Evolutionary conservation across 2,888 invertebrate genomes (phyloP), one percentile per base, ranked within the genome.

Genomic region (Eupithecia dodoneata): DNA sequence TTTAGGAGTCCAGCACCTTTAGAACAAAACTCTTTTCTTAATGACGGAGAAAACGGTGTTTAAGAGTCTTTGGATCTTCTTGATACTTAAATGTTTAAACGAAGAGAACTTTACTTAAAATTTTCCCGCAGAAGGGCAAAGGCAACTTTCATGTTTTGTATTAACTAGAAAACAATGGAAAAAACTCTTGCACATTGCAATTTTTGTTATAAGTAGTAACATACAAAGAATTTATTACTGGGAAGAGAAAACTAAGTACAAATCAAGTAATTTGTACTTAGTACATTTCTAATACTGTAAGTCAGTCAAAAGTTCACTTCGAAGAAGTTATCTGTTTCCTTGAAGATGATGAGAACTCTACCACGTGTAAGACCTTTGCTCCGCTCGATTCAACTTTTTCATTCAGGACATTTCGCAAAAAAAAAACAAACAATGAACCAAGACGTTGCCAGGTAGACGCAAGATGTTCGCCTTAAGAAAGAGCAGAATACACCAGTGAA

Each of bases 381-480:
- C 41, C 41, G 41, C 44, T n/a, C 15, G 42, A 5, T 69, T 44
- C 55, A 45, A 69, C 10, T 72, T 72, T 73, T 76, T 63, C 59
- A 73, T 81, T 81, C 79, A 75, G 79, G 71, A 75, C 9, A n/a
- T 69, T 45, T 69, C 12, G 70, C 70, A 80, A 84, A 81, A 86
- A 89, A 89, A 91, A 80, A 73, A 59, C 85, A 83, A 87, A 92
- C 91, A 92, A 92, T 87, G 71, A 77, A 73, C 84, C 83, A 91
- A 91, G 91, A 89, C 87, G 87, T 87, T 88, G 85, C 85, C 94
- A 94, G 94, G 94, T 94, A 93, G 86, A 86, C 84, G 90, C 90
- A 94, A 94, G 93, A 94, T 93, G 93, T 88, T 87, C 49, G 2
- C 10, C 93, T 93, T 93, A 92, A 93, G 93, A 92, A 92, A 90